Evolutionary conservation across 2,797 vertebrate species (phyloP), one percentile per base, ranked within the genome.

Genomic region (Phoebastria nigripes): DNA sequence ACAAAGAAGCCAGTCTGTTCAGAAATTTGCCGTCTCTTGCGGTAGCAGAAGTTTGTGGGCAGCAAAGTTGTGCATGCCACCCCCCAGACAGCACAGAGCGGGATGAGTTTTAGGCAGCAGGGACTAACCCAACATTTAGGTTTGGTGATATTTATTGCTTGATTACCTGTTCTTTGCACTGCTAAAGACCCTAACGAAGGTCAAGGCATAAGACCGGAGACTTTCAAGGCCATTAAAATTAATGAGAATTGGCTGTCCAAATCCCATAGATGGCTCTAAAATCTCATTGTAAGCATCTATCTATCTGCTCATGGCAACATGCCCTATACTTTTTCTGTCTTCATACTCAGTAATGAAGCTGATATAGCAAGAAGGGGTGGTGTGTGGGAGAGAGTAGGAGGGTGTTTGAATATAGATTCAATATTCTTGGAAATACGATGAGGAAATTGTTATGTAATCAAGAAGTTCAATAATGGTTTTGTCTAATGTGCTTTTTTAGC

Each of bases 371-470:
- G 93, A 95, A 96, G 86, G 78, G 96, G 94, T 89, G 96, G 95
- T 94, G 78, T 66, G 96, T 94, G 96, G 96, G 95, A 96, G 94
- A 95, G 83, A 89, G 92, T 87, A 78, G 95, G 96, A 96, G 94
- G 95, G 44, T 95, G 90, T 96, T 96, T 96, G 96, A 96, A 96
- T 95, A 96, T 96, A 95, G 94, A 96, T 87, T 89, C 4, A 94
- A 56, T 96, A 95, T 96, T 97, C 96, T 96, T 96, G 93, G 96
- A 97, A 97, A 96, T 95, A 96, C 90, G 90, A 87, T 96, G 95
- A 96, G 95, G 96, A 96, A 95, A 96, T 92, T 89, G 95, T 95
- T 96, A 96, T 97, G 95, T 90, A 97, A 96, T 96, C 89, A 96
- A 95, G 90, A 89, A 96, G 83, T 85, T 94, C 95, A 95, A 93